Conservation (phyloP, 2,113 vertebrate genomes). For the Miniopterus natalensis region DNA sequence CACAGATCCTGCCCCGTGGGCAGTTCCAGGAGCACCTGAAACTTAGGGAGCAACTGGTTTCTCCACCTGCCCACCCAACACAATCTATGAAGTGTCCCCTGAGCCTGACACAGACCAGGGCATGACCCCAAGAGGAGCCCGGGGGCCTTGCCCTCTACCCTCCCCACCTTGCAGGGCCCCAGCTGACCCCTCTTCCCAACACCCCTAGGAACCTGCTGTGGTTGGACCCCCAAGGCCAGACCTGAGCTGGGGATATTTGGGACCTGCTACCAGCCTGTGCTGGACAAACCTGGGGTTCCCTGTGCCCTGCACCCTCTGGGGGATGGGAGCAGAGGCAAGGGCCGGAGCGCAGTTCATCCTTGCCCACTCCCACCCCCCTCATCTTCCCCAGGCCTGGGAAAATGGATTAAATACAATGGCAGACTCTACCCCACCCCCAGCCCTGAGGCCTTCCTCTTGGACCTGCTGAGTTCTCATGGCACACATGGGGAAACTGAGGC, state of each 20-base stretch:
- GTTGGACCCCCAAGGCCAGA: neutral
- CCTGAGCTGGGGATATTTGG: neutral
- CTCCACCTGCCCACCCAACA: neutral
- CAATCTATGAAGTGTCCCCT: neutral
- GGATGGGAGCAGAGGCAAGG: neutral
- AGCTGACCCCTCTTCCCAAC: neutral
- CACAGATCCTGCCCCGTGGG: neutral
- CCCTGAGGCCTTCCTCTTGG: neutral
- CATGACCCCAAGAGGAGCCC: neutral
- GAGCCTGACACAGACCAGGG: neutral
- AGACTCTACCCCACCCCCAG: neutral
- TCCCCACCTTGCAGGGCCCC: neutral
- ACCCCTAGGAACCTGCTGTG: neutral
- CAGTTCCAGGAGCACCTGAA: neutral
- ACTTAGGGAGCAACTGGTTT: neutral
- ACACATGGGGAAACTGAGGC: neutral
- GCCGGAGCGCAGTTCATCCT: neutral
- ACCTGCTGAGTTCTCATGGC: neutral
- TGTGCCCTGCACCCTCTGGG: neutral
- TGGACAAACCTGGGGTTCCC: neutral
- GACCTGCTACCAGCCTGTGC: neutral
- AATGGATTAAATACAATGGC: neutral
- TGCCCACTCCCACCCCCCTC: fast-evolving
- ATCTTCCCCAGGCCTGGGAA: neutral
- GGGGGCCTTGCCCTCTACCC: neutral